Percentiles rank a stretch among this genome's conserved stretches.
phyloP scores from a whole-genome alignment of 1,140 invertebrate genomes.

The Pseudomyrmex pallidus region DNA sequence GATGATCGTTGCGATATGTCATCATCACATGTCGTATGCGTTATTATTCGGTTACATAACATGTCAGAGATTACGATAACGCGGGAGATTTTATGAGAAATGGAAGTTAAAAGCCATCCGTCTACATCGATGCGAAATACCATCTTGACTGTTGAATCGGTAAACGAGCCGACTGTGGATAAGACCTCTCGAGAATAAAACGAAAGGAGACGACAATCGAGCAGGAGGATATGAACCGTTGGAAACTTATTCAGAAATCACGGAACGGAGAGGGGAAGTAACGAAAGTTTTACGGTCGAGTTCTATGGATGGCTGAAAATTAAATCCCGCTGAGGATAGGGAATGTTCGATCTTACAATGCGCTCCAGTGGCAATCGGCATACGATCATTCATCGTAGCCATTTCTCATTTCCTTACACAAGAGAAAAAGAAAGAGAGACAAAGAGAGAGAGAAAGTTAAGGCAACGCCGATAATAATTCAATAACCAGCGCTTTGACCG shows the following conservation, averaged over 20 bases:
- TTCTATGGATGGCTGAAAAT: constrained; percentile 54
- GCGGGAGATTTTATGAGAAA: background rate
- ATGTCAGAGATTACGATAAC: background rate
- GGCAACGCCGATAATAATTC: constrained; percentile 36
- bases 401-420: constrained; percentile 23
- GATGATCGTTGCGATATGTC: background rate
- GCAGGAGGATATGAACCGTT: constrained; percentile 43
- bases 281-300: constrained; percentile 48
- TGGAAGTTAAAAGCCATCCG: constrained; percentile 62
- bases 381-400: constrained; percentile 38
- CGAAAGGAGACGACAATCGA: constrained; percentile 64
- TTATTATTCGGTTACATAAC: background rate
- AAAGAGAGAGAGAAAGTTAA: background rate
- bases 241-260: constrained; percentile 67
- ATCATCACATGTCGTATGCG: background rate
- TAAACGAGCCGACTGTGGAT: constrained; percentile 63
- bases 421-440: too few relatives aligned
- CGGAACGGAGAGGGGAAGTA: constrained; percentile 9
- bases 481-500: constrained; percentile 6
- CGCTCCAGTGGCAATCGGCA: constrained; percentile 27
- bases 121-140: constrained; percentile 51
- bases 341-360: constrained; percentile 53
- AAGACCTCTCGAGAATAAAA: constrained; percentile 67
- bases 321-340: constrained; percentile 39
- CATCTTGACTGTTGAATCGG: constrained; percentile 61